Evolutionary conservation across 2,113 vertebrate genomes (phyloP).

Genomic region (Tichodroma muraria): DNA sequence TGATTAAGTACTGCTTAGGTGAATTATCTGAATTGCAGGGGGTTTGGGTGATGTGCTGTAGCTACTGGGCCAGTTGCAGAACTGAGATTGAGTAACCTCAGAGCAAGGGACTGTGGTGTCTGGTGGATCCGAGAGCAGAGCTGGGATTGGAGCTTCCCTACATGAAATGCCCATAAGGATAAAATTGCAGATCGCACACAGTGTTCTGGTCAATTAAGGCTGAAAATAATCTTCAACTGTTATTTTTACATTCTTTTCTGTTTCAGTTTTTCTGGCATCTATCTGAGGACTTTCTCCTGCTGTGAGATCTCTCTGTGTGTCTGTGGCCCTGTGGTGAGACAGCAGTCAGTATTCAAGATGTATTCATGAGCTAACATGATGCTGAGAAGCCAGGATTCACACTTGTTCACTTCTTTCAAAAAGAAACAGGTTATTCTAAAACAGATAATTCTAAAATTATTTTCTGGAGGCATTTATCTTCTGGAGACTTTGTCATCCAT

Average conservation of each 20-base stretch:
- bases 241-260: background rate
- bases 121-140: accelerated
- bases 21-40: background rate
- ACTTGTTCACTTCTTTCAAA: background rate
- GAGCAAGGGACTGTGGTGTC: accelerated
- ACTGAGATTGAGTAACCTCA: background rate
- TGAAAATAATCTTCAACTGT: background rate
- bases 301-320: background rate
- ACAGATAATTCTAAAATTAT: too few relatives aligned
- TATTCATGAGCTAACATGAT: background rate
- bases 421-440: background rate
- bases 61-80: background rate
- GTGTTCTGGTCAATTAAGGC: background rate
- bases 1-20: background rate
- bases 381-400: background rate
- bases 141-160: background rate
- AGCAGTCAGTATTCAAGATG: background rate
- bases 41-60: background rate
- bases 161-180: background rate
- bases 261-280: background rate
- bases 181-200: background rate
- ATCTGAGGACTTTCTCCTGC: background rate
- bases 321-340: background rate
- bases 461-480: background rate
- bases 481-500: background rate